Conservation (phyloP, 2,888 invertebrate genomes). For the Cybosia mesomella region DNA sequence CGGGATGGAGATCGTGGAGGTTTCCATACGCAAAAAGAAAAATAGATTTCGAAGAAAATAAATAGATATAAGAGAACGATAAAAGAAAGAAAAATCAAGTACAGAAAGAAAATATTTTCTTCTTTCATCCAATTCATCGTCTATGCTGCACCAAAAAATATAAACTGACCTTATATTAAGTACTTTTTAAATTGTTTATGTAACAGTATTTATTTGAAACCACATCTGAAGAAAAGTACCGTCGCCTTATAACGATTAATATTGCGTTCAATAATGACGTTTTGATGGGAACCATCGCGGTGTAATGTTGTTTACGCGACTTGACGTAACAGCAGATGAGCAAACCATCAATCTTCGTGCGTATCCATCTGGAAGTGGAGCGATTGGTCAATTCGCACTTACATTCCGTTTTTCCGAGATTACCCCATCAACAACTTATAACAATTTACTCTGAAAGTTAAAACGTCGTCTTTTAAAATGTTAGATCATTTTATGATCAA, state of each 20-base stretch:
- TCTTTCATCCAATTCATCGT: no score
- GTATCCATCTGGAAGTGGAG: conserved; percentile 50
- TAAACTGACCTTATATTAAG: no score
- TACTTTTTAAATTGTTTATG: conserved; percentile 15
- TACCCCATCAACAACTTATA: conserved; percentile 36
- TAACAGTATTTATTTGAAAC: conserved; percentile 14
- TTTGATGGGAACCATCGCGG: conserved; percentile 29
- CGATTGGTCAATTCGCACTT: conserved; percentile 47
- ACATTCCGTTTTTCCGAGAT: conserved; percentile 42
- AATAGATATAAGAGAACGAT: no score
- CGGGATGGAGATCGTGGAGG: no score
- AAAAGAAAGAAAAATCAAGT: no score
- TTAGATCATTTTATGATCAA: no score
- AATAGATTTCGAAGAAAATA: no score
- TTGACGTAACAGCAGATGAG: conserved; percentile 48
- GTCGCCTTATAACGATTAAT: conserved; percentile 23
- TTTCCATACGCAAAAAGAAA: no score
- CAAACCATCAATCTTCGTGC: conserved; percentile 47
- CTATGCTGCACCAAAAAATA: no score
- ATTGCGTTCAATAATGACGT: conserved; percentile 35
- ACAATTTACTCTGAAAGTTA: conserved; percentile 17
- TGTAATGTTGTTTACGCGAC: conserved; percentile 33
- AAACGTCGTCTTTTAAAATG: conserved; percentile 2
- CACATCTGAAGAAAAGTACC: conserved; percentile 18
- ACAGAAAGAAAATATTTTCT: no score